Percentiles rank a stretch among this genome's conserved stretches.
phyloP scores from a whole-genome alignment of 92 coral and sea anemone species.

The Plumapathes pennacea region DNA sequence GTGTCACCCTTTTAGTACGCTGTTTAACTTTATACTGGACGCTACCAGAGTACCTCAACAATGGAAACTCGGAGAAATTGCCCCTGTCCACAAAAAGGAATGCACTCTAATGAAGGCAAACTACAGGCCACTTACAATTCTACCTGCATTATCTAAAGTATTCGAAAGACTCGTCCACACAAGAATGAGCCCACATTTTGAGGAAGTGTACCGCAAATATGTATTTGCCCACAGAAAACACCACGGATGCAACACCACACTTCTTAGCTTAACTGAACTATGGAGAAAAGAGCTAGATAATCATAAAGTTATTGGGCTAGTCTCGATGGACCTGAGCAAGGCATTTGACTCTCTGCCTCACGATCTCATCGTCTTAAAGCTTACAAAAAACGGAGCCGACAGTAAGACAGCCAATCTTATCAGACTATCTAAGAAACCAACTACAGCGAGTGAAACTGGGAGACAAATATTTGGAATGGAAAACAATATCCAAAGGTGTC shows the following conservation, averaged over 20 bases:
- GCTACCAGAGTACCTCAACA: constrained; percentile 22
- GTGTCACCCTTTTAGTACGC: constrained; percentile 33
- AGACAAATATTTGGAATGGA: constrained; percentile 31
- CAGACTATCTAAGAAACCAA: constrained; percentile 29
- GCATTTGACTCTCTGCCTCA: constrained; percentile 61
- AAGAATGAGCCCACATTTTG: constrained; percentile 32
- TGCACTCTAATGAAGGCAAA: constrained; percentile 33
- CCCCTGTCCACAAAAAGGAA: constrained; percentile 43
- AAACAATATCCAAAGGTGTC: constrained; percentile 33
- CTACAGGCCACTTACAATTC: constrained; percentile 44
- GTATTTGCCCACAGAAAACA: constrained; percentile 43
- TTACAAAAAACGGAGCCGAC: constrained; percentile 38
- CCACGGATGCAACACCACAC: constrained; percentile 40
- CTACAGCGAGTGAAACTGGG: constrained; percentile 49
- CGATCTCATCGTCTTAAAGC: constrained; percentile 41
- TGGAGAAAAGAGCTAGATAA: constrained; percentile 59
- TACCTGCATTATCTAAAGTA: constrained; percentile 29
- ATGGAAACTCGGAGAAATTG: constrained; percentile 56
- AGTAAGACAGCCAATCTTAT: constrained; percentile 32
- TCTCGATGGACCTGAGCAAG: constrained; percentile 53
- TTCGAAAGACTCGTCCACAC: constrained; percentile 32
- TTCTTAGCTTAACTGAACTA: constrained; percentile 43
- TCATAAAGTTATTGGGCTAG: constrained; percentile 40
- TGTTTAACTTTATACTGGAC: constrained; percentile 17
- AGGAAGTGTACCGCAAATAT: constrained; percentile 23